Percentiles rank a stretch among this genome's conserved stretches.
These are phyloP conservation scores for Epinotia brunnichana DNA, from an alignment of 2,888 invertebrate genomes.

Conservation along the genomic window DNA sequence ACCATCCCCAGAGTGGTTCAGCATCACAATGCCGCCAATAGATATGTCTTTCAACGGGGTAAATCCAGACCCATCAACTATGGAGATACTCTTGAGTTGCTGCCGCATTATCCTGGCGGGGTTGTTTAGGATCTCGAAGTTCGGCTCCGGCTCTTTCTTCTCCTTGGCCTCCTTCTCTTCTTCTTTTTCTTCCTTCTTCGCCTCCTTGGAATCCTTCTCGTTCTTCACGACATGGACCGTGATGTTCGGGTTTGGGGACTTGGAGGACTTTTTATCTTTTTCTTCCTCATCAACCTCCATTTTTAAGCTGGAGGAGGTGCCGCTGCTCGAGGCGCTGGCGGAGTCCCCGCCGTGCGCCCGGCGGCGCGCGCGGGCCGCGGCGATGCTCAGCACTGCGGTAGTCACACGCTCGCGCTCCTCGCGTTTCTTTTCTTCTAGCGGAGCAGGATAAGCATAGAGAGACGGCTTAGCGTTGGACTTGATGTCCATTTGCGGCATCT, in stretches of 20 bases:
- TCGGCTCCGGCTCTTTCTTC: conserved; percentile 95
- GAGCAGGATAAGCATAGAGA: conserved; percentile 97
- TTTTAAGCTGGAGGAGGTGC: conserved; percentile 87
- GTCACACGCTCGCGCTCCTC: conserved; percentile 99
- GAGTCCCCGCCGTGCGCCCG: conserved; percentile 90
- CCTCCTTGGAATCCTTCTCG: conserved; percentile 79
- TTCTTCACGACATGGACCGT: conserved; percentile 79
- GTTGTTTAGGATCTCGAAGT: conserved; percentile 95
- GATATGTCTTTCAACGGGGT: conserved; percentile 94
- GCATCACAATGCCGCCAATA: conserved; percentile 98
- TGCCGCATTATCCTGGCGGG: conserved; percentile 97
- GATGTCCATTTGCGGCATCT: conserved; percentile 96
- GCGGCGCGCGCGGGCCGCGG: conserved; percentile 94
- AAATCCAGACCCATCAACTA: conserved; percentile 92
- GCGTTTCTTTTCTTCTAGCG: conserved; percentile 98
- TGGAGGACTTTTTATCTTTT: conserved; percentile 82
- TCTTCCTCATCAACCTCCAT: conserved; percentile 94
- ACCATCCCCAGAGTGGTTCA: conserved; percentile 91
- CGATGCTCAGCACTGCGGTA: conserved; percentile 97
- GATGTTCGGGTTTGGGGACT: conserved; percentile 78
- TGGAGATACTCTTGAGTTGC: conserved; percentile 90
- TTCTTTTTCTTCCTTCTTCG: conserved; percentile 79
- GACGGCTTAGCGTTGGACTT: conserved; percentile 97
- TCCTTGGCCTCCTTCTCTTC: conserved; percentile 77
- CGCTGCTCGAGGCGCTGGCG: conserved; percentile 82